phyloP scores from a whole-genome alignment of 2,113 vertebrate genomes.

The Macaca nemestrina region DNA sequence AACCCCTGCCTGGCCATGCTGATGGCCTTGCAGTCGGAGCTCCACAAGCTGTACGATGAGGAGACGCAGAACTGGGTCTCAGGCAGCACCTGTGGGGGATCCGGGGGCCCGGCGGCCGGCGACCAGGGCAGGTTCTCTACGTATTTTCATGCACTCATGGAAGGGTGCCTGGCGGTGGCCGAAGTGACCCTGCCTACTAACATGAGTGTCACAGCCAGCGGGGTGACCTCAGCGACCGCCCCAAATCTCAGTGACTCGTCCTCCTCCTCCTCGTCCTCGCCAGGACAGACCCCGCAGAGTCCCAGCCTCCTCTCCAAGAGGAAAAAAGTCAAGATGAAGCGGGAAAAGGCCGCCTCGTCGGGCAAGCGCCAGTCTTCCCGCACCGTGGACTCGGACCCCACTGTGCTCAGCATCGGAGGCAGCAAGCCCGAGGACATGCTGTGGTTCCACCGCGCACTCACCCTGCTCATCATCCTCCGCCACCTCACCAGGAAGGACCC shows the following conservation, averaged over 20 bases:
- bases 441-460: constrained; percentile 98
- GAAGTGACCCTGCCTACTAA: constrained; percentile 97
- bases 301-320: constrained; percentile 97
- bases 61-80: constrained; percentile 95
- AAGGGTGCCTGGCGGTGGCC: constrained; percentile 95
- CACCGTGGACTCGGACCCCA: constrained; percentile 86
- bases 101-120: constrained; percentile 80
- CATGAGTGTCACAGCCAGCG: constrained; percentile 89
- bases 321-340: constrained; percentile 99
- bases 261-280: constrained; percentile 95
- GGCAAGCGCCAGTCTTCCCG: constrained; percentile 89
- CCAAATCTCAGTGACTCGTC: constrained; percentile 97
- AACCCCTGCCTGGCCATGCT: constrained; percentile 98
- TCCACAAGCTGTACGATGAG: constrained; percentile 95
- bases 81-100: constrained; percentile 82
- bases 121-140: constrained; percentile 97
- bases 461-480: constrained; percentile 96
- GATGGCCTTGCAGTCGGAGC: constrained; percentile 96
- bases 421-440: constrained; percentile 98
- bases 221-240: constrained; percentile 90
- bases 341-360: constrained; percentile 91
- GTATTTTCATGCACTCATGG: constrained; percentile 97
- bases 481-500: constrained; percentile 96
- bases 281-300: constrained; percentile 97
- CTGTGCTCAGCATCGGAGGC: constrained; percentile 92